Evolutionary conservation across 2,888 invertebrate genomes (phyloP).

Genomic region (Crioceris asparagi): DNA sequence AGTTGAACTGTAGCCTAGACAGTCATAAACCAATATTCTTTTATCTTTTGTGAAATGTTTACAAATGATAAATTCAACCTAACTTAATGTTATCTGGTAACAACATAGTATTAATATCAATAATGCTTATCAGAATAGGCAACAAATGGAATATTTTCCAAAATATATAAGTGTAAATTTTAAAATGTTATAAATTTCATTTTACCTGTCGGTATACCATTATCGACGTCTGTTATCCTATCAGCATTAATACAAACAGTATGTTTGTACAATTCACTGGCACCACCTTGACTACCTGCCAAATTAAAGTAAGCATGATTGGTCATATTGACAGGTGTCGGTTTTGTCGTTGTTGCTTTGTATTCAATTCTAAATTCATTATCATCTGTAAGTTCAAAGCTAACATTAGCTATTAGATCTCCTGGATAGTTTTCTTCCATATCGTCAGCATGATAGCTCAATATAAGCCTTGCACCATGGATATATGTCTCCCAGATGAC

Average conservation of each 20-base stretch:
- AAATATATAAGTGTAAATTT: too few relatives aligned
- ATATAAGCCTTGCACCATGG: slow-evolving; percentile 49
- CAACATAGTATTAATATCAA: too few relatives aligned
- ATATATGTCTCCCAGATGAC: slow-evolving; percentile 54
- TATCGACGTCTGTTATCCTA: slow-evolving; percentile 56
- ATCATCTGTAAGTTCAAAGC: slow-evolving; percentile 59
- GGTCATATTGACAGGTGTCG: slow-evolving; percentile 78
- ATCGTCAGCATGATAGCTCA: slow-evolving; percentile 66
- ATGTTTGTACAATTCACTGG: slow-evolving; percentile 56
- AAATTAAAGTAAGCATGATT: slow-evolving; percentile 88
- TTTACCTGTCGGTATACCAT: slow-evolving; percentile 61
- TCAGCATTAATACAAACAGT: slow-evolving; percentile 64
- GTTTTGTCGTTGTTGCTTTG: slow-evolving; percentile 62
- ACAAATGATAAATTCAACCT: too few relatives aligned
- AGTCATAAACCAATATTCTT: too few relatives aligned
- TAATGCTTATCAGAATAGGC: too few relatives aligned
- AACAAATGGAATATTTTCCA: too few relatives aligned
- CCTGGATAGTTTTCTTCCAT: slow-evolving; percentile 88
- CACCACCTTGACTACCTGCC: slow-evolving; percentile 70
- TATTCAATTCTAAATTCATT: slow-evolving; percentile 68
- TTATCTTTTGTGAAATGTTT: too few relatives aligned
- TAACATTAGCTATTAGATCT: slow-evolving; percentile 56
- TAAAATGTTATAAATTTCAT: neutral
- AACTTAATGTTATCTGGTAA: too few relatives aligned
- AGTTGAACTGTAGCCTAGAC: too few relatives aligned